These are phyloP conservation scores for Melanotaenia boesemani DNA, from an alignment of 2,797 vertebrate species.

Conservation along the genomic window DNA sequence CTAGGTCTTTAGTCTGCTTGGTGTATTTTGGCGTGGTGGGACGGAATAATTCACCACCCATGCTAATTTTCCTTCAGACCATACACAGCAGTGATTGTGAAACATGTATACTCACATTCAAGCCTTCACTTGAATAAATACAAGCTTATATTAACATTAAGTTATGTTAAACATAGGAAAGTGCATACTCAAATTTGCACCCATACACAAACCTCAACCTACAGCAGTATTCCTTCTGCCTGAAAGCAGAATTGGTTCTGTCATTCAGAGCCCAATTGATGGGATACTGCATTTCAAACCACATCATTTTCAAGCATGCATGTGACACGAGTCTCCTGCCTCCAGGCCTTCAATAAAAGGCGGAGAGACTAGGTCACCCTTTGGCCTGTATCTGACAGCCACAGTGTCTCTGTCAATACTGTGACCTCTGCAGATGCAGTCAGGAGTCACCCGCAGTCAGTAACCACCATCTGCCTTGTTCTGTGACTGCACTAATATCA, in stretches of 20 bases:
- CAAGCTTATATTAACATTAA: background rate
- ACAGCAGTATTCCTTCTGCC: conserved; percentile 21
- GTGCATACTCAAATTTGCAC: conserved; percentile 1
- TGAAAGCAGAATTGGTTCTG: conserved; percentile 64
- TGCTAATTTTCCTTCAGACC: background rate
- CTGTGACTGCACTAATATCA: conserved; percentile 37
- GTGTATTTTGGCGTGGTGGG: too few species aligned
- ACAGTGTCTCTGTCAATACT: conserved; percentile 66
- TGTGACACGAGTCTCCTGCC: conserved; percentile 63
- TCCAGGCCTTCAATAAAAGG: conserved; percentile 68
- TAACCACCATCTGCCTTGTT: conserved; percentile 20
- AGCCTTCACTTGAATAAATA: conserved; percentile 4
- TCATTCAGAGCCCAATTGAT: conserved; percentile 71
- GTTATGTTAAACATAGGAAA: conserved; percentile 1
- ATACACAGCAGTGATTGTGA: background rate
- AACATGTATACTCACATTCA: background rate
- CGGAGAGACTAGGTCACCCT: conserved; percentile 65
- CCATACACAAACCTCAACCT: conserved; percentile 4
- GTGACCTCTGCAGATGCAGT: conserved; percentile 63
- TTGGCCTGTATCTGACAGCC: conserved; percentile 67
- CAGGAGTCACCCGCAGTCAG: conserved; percentile 47
- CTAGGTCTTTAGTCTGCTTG: too few species aligned
- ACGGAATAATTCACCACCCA: background rate
- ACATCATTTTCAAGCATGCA: conserved; percentile 58
- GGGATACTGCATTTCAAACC: conserved; percentile 65